Evolutionary conservation across 2,888 invertebrate genomes (phyloP).

Genomic region (Habrosyne pyritoides): DNA sequence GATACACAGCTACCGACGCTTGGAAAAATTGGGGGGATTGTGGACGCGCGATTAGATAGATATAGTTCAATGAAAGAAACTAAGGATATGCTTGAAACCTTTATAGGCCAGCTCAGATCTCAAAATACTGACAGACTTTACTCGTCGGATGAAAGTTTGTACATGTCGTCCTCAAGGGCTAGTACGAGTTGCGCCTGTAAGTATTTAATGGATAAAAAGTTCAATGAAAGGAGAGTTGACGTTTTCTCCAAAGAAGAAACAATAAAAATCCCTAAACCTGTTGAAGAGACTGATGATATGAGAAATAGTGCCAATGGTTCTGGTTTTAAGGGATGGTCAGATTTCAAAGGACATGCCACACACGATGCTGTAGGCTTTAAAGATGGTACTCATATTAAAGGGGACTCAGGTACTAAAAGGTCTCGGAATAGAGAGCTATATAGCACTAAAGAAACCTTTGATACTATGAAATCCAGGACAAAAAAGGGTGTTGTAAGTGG

Average conservation of each 20-base stretch:
- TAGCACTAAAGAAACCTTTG: too few species aligned
- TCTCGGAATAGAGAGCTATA: background rate
- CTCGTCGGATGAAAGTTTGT: conserved; percentile 18
- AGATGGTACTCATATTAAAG: too few species aligned
- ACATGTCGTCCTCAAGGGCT: conserved; percentile 12
- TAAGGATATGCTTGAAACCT: conserved; percentile 34
- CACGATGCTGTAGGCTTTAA: too few species aligned
- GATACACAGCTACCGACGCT: conserved; percentile 27
- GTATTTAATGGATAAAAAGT: conserved; percentile 27
- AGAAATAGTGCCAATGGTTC: background rate
- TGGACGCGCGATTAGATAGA: conserved; percentile 5
- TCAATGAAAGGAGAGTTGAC: conserved; percentile 11
- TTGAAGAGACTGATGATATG: background rate
- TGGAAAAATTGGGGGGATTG: conserved; percentile 34
- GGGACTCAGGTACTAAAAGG: background rate
- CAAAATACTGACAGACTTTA: conserved; percentile 12
- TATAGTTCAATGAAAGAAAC: conserved; percentile 19
- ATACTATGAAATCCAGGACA: background rate
- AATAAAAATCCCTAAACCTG: background rate
- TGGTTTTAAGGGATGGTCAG: background rate
- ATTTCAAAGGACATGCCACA: too few species aligned
- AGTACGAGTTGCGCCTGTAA: conserved; percentile 32
- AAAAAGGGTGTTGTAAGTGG: background rate
- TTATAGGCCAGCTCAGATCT: conserved; percentile 31
- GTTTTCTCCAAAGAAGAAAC: background rate